Evolutionary conservation across 2,113 vertebrate species (phyloP), one percentile per base, ranked within the genome.

Genomic region (Anas platyrhynchos): DNA sequence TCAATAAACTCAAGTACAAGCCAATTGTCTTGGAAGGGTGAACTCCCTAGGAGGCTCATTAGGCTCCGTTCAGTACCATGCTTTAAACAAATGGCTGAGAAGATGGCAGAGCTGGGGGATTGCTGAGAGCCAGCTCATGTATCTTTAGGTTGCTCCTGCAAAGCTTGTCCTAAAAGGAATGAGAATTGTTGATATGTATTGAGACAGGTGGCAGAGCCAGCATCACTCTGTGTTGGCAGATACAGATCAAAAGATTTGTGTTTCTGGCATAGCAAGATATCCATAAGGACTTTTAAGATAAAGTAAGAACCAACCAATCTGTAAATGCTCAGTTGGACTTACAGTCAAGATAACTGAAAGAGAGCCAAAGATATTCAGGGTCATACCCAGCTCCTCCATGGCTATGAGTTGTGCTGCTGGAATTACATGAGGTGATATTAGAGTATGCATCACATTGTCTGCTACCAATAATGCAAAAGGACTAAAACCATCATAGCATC

Each of bases 21-120:
- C 55, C 83, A 81, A 84, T 68, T 84, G 80, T 84, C 80, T 91
- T 82, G 69, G 69, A 95, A 92, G 80, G 61, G 46, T 74, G 34
- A 83, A 63, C 46, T 94, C 83, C 80, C 73, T 68, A 31, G 61
- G 77, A 94, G 66, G 61, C 69, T 97, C 77, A 82, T 88, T 88
- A 88, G 86, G 69, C 76, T 82, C 43, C 15, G 23, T 46, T 22
- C 65, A 74, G 36, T 58, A 67, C 65, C 68, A 55, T 48, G 21
- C n/a, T 48, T 77, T 86, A 78, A 91, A 88, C 29, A 84, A 96
- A 91, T 89, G 48, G 4, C 73, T 89, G 69, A 56, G 26, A 86
- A 83, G 36, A 52, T 74, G 63, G 46, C 4, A 4, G 67, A 83
- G 38, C 72, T 76, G 29, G 11, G 17, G 31, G 52, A n/a, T 29